Evolutionary conservation across 2,113 vertebrate species (phyloP), one percentile per base, ranked within the genome.

Genomic region (Orycteropus afer): DNA sequence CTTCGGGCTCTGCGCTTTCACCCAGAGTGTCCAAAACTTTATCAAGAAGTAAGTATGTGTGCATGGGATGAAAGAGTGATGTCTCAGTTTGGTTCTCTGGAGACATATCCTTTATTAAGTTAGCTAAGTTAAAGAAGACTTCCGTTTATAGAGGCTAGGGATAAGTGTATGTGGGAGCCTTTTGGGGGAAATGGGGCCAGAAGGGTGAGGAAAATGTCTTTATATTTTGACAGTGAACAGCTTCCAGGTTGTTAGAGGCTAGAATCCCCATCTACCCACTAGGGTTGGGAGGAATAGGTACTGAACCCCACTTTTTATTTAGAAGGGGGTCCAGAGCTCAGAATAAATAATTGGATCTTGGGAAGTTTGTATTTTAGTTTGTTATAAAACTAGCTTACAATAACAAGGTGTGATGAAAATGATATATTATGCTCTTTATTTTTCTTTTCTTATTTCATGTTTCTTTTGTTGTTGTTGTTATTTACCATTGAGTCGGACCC

Each of bases 1-100:
- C 99, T 99, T 69, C 99, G 99, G n/a, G 99, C 99, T 15, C 93
- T 99, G 82, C 99, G 99, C 89, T 99, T 99, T 98, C 99, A 99
- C 95, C 99, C 99, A 2, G 98, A 99, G 49, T 99, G 98, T 94
- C 97, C 99, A 20, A 99, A 99, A 95, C 98, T 99, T 90, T 99
- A 99, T 90, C 99, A 99, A 97, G 99, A 99, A 98, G 99, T 99
- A 96, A 98, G 98, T 95, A 25, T 88, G 0, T 78, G 0, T 18
- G 37, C 14, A 6, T 77, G 40, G 63, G 25, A 47, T 77, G 84
- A 83, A n/a, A 51, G 20, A 59, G 51, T 42, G 37, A 40, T 53
- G n/a, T 55, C 17, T 95, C 34, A 42, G 7, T 80, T 45, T 79
- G 40, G 76, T 71, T 37, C 42, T 79, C 49, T 74, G 34, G 61